phyloP scores from a whole-genome alignment of 2,797 vertebrate genomes.

The Lophius americanus region DNA sequence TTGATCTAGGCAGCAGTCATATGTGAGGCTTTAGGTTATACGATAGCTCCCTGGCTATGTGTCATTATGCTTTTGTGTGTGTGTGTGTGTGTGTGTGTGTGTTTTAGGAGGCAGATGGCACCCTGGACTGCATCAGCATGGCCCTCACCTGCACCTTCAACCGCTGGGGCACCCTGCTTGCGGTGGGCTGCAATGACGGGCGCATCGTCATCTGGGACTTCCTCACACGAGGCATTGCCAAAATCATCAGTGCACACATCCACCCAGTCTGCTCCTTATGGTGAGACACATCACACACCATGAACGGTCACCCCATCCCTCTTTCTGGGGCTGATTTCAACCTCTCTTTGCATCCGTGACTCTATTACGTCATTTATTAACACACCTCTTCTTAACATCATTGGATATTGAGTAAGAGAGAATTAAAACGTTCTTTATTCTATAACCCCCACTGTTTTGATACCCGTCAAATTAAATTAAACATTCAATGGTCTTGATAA shows the following conservation, averaged over 20 bases:
- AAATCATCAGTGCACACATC: slow-evolving; percentile 98
- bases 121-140: slow-evolving; percentile 98
- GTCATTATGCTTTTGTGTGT: slow-evolving; percentile 3
- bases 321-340: too few species aligned
- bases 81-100: neutral
- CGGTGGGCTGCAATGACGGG: slow-evolving; percentile 96
- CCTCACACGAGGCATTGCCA: slow-evolving; percentile 95
- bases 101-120: slow-evolving; percentile 94
- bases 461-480: too few species aligned
- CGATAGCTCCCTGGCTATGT: neutral
- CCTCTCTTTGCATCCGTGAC: too few species aligned
- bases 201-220: slow-evolving; percentile 99
- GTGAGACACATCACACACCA: slow-evolving; percentile 71
- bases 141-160: slow-evolving; percentile 98
- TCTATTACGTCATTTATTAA: too few species aligned
- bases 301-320: too few species aligned
- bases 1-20: neutral
- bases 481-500: too few species aligned
- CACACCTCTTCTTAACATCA: too few species aligned
- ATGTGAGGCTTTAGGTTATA: neutral
- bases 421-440: too few species aligned
- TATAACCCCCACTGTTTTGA: too few species aligned
- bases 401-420: too few species aligned
- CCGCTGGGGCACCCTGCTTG: slow-evolving; percentile 97
- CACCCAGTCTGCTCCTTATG: slow-evolving; percentile 97